A percentile compares a stretch with the other conserved stretches of the same genome.
phyloP scores from a whole-genome alignment of 2,797 vertebrate genomes.

The Coracias cyanogaster region DNA sequence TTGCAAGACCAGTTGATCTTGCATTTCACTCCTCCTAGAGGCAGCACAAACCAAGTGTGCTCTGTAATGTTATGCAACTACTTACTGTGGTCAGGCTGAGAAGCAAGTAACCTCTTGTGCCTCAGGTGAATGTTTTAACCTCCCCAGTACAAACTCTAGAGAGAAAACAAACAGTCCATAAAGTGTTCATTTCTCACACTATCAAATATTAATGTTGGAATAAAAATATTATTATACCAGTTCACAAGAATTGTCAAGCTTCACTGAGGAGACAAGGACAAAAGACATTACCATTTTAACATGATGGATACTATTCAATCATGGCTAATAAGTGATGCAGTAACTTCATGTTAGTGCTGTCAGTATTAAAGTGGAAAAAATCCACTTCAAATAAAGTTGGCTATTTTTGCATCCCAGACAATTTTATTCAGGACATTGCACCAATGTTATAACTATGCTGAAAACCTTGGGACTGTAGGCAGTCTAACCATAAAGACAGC shows the following conservation, averaged over 20 bases:
- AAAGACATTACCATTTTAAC: neutral
- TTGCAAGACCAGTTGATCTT: neutral
- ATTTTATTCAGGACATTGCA: neutral
- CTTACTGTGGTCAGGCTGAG: neutral
- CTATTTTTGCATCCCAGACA: neutral
- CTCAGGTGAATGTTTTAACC: neutral
- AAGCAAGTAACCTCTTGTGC: neutral
- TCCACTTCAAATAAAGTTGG: neutral
- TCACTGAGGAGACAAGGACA: neutral
- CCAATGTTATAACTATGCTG: neutral
- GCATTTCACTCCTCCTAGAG: neutral
- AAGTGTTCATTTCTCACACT: neutral
- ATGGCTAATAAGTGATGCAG: neutral
- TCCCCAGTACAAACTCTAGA: neutral
- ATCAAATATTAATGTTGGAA: neutral
- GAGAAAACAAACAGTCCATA: neutral
- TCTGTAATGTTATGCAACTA: neutral
- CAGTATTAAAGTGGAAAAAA: neutral
- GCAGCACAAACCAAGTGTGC: neutral
- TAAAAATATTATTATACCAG: neutral
- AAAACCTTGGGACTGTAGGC: neutral
- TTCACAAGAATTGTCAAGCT: neutral
- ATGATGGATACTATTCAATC: neutral
- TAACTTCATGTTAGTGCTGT: neutral
- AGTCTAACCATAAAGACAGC: neutral